A percentile compares a stretch with the other conserved stretches of the same genome.
Evolutionary conservation across 1,140 invertebrate species (phyloP).

Genomic region (Drosophila micromelanica): DNA sequence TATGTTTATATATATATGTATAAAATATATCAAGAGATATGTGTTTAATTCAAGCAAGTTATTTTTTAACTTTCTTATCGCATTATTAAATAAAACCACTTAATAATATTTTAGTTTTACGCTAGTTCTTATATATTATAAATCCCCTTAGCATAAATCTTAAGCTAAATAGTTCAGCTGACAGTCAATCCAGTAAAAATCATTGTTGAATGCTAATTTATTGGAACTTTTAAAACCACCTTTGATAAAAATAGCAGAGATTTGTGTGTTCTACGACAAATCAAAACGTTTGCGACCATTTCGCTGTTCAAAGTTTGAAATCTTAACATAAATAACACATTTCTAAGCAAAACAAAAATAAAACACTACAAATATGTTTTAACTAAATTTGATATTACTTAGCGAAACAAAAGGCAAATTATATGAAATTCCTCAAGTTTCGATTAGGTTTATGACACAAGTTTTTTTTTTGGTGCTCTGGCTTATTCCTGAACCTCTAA

Average conservation of each 20-base stretch:
- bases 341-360: conserved; percentile 23
- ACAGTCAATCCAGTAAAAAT: conserved; percentile 29
- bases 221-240: background rate
- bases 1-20: too few species aligned
- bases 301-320: conserved; percentile 17
- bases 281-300: conserved; percentile 30
- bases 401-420: conserved; percentile 22
- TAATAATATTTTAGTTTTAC: too few species aligned
- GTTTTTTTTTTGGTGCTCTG: background rate
- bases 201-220: conserved; percentile 32
- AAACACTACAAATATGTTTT: conserved; percentile 1
- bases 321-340: conserved; percentile 39
- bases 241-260: conserved; percentile 5
- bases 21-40: too few species aligned
- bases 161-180: conserved; percentile 6
- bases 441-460: conserved; percentile 36
- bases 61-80: too few species aligned
- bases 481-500: conserved; percentile 14
- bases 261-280: conserved; percentile 34
- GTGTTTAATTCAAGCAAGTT: too few species aligned
- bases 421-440: conserved; percentile 28
- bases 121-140: too few species aligned
- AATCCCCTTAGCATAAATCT: conserved; percentile 21
- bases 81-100: too few species aligned
- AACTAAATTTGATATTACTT: conserved; percentile 10